Conservation (phyloP, 2,113 vertebrate genomes). For the Lepus timidus region DNA sequence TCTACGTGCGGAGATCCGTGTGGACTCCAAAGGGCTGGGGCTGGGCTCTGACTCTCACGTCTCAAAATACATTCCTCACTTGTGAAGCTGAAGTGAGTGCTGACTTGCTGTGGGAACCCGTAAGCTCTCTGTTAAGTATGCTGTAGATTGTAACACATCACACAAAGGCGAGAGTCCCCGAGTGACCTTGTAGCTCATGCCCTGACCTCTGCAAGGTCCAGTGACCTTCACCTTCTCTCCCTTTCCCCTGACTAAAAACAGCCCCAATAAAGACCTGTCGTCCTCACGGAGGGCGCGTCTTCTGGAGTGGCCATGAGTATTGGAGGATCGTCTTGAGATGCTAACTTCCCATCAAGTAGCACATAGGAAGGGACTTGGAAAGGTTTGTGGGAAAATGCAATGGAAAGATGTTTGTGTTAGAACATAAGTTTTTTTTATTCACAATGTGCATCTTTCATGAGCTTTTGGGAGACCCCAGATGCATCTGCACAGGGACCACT, state of each 20-base stretch:
- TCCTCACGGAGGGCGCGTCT: fast-evolving
- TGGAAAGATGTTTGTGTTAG: too few species aligned
- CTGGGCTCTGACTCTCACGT: not conserved
- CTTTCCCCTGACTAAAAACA: not conserved
- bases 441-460: too few species aligned
- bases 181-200: not conserved
- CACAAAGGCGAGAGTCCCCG: fast-evolving
- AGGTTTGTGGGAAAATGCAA: too few species aligned
- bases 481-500: not conserved
- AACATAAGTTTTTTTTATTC: too few species aligned
- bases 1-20: not conserved
- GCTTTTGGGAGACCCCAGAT: too few species aligned
- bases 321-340: fast-evolving
- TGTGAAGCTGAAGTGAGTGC: not conserved
- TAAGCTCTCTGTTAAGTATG: not conserved
- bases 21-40: too few species aligned
- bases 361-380: too few species aligned
- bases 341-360: fast-evolving
- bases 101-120: not conserved
- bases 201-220: not conserved
- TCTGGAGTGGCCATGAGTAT: not conserved
- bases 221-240: not conserved
- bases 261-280: too few species aligned
- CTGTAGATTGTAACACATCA: not conserved
- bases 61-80: not conserved